A percentile compares a stretch with the other conserved stretches of the same genome.
Evolutionary conservation across 2,113 vertebrate species (phyloP).

Genomic region (Nyctibius bracteatus): DNA sequence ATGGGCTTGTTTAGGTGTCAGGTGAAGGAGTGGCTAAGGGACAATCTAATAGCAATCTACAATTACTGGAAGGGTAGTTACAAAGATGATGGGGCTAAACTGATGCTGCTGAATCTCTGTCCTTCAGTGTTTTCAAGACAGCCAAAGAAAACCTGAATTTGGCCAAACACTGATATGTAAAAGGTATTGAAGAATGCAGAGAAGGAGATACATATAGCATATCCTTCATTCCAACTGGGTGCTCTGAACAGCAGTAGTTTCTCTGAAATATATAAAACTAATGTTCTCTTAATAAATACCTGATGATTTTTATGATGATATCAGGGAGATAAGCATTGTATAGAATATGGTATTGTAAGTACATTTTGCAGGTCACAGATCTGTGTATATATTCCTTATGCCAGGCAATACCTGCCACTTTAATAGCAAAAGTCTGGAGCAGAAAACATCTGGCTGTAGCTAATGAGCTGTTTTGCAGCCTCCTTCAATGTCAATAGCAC

Average conservation of each 20-base stretch:
- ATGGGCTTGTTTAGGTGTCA: neutral
- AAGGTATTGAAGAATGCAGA: neutral
- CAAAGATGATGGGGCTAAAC: neutral
- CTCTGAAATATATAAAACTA: neutral
- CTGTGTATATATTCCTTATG: neutral
- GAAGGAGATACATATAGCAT: neutral
- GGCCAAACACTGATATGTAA: rapidly evolving
- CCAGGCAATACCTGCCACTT: neutral
- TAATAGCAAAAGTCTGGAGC: neutral
- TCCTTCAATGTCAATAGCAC: neutral
- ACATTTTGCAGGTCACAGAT: neutral
- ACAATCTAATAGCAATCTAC: neutral
- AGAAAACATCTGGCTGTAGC: neutral
- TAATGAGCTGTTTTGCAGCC: neutral
- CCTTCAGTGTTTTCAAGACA: neutral
- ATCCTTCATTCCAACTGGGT: neutral
- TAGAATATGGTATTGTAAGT: neutral
- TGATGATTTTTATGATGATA: neutral
- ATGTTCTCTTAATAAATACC: neutral
- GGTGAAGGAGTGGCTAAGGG: neutral
- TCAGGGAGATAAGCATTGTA: neutral
- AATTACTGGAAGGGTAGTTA: neutral
- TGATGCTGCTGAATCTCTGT: neutral
- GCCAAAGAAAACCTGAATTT: neutral
- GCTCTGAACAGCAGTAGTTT: neutral